Evolutionary conservation across 2,113 vertebrate species (phyloP).

Genomic region (Uria aalge): DNA sequence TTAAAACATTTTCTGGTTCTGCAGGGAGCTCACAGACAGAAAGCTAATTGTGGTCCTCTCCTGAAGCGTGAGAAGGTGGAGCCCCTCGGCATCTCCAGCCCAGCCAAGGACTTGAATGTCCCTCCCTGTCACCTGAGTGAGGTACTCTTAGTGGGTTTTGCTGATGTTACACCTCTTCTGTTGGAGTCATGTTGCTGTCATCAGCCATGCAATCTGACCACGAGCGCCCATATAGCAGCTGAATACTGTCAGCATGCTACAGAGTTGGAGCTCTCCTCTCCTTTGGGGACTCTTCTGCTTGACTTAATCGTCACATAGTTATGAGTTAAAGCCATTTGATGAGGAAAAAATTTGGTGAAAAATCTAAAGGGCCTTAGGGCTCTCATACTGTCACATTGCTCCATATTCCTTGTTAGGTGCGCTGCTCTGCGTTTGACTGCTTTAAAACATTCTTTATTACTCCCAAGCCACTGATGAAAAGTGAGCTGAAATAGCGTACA

Average conservation of each 20-base stretch:
- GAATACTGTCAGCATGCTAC: background rate
- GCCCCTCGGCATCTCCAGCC: background rate
- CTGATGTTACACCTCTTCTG: background rate
- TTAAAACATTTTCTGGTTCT: background rate
- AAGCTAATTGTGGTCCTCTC: background rate
- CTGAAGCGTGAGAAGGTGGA: background rate
- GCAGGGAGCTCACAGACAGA: background rate
- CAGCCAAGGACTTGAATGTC: background rate
- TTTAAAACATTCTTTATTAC: constrained; percentile 7
- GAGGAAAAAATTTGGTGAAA: background rate
- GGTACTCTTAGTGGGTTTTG: background rate
- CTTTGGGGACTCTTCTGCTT: background rate
- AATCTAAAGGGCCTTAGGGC: background rate
- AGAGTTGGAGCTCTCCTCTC: background rate
- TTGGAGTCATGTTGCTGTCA: background rate
- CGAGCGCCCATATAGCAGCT: background rate
- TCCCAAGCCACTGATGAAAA: background rate
- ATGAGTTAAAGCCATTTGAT: background rate
- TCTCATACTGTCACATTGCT: background rate
- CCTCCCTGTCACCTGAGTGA: background rate
- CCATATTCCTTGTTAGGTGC: background rate
- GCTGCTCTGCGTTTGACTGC: background rate
- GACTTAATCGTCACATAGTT: background rate
- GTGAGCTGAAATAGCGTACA: background rate
- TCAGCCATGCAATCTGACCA: background rate